Percentiles rank a stretch among this genome's conserved stretches.
These are phyloP conservation scores for Eristalis intricaria DNA, from an alignment of 2,888 invertebrate genomes.

Conservation along the genomic window DNA sequence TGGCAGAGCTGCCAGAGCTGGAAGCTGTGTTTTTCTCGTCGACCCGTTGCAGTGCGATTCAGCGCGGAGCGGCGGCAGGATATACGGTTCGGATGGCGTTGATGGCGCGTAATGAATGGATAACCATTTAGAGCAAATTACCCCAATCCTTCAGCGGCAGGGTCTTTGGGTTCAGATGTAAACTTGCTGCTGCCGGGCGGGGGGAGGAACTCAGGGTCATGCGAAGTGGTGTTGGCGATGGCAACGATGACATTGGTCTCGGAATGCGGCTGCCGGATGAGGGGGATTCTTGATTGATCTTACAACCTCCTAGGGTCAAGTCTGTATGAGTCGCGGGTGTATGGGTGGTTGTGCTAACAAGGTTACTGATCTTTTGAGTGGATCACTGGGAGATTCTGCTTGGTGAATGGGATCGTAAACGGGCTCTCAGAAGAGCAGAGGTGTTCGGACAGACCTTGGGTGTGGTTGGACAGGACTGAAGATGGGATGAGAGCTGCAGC, in stretches of 20 bases:
- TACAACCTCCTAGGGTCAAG: too few species aligned
- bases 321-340: too few species aligned
- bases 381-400: too few species aligned
- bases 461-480: too few species aligned
- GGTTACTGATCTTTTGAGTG: too few species aligned
- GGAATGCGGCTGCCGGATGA: too few species aligned
- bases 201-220: neutral
- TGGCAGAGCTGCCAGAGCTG: neutral
- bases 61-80: neutral
- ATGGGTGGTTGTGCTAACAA: too few species aligned
- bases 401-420: too few species aligned
- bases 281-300: too few species aligned
- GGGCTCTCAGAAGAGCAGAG: too few species aligned
- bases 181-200: neutral
- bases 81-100: constrained; percentile 17
- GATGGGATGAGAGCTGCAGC: too few species aligned
- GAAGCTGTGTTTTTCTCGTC: neutral
- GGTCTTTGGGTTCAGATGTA: constrained; percentile 9
- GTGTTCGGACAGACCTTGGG: too few species aligned
- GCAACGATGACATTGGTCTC: neutral
- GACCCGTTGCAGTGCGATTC: neutral
- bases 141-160: constrained; percentile 20
- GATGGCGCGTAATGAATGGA: constrained; percentile 34
- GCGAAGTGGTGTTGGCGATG: neutral
- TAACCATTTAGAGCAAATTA: constrained; percentile 38